Base-by-base conservation (phyloP, 2,888 invertebrate genomes). In the Synanthedon myopaeformis region DNA sequence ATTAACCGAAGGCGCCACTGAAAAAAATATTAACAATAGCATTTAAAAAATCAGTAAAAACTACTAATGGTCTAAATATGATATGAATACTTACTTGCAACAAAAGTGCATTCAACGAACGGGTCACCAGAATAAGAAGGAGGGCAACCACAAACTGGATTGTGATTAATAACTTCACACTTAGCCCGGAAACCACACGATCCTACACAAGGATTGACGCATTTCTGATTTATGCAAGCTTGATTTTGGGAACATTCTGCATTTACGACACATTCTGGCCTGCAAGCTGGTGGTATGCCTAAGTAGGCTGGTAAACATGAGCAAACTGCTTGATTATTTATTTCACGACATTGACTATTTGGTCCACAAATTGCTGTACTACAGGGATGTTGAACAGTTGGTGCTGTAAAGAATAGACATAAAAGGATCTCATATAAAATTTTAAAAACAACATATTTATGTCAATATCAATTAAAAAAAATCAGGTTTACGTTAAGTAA, bases 301-400 rank as follows among this genome's bases (percentile, higher is more conserved):
- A 92, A 83, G 71, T 90, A 94, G 42, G 90, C 89, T n/a, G 90
- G 89, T 42, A 92, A 73, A 67, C 94, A 94, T 5, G 92, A 91
- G 68, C 94, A 94, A 0, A 93, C 92, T 13, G 93, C 91, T 65
- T 91, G 91, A 54, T 91, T 90, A 48, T 89, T 90, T 54, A 88
- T 82, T 59, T 88, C 88, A 54, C 89, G 88, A 65, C 93, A 93
- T 69, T 91, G 89, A 55, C 92, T 89, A 64, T 92, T 92, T 6
- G 93, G 90, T 41, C 94, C 94, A 70, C 94, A 94, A 1, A 93
- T 91, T 12, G 92, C 90, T 11, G 92, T 91, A 59, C 89, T 89
- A 66, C 94, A 94, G 6, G 91, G 92, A 66, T 92, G 82, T 64
- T 71, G 67, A 48, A 66, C 59, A 52, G 72, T 67, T 60, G 69